These are phyloP conservation scores for Thermophis baileyi DNA, from an alignment of 2,113 vertebrate genomes.

Conservation along the genomic window DNA sequence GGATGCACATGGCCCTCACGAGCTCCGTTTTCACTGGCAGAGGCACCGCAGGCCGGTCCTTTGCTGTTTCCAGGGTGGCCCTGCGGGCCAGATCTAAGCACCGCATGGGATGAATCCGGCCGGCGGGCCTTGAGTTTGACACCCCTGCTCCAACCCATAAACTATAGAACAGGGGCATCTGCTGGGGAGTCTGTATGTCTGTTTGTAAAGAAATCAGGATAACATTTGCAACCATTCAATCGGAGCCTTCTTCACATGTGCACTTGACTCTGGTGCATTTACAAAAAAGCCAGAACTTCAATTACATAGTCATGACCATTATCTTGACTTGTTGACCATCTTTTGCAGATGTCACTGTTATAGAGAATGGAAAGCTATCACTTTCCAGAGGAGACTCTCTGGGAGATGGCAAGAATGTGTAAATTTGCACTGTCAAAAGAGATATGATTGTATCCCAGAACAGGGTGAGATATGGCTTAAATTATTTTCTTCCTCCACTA, in stretches of 20 bases:
- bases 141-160: not conserved
- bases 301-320: not conserved
- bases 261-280: not conserved
- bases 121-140: too few relatives aligned
- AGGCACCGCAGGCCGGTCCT: too few relatives aligned
- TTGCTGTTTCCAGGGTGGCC: too few relatives aligned
- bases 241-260: not conserved
- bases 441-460: not conserved
- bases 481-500: not conserved
- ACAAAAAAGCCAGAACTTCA: not conserved
- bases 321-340: not conserved
- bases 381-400: not conserved
- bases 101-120: too few relatives aligned
- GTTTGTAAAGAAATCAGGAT: not conserved
- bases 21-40: too few relatives aligned
- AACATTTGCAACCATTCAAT: not conserved
- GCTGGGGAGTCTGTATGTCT: not conserved
- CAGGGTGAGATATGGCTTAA: not conserved
- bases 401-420: not conserved
- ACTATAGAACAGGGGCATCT: not conserved
- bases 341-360: not conserved
- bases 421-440: not conserved
- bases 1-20: too few relatives aligned
- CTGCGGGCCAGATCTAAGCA: too few relatives aligned
- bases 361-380: not conserved